These are phyloP conservation scores for Leptothorax acervorum DNA, from an alignment of 2,888 invertebrate species.

Conservation along the genomic window DNA sequence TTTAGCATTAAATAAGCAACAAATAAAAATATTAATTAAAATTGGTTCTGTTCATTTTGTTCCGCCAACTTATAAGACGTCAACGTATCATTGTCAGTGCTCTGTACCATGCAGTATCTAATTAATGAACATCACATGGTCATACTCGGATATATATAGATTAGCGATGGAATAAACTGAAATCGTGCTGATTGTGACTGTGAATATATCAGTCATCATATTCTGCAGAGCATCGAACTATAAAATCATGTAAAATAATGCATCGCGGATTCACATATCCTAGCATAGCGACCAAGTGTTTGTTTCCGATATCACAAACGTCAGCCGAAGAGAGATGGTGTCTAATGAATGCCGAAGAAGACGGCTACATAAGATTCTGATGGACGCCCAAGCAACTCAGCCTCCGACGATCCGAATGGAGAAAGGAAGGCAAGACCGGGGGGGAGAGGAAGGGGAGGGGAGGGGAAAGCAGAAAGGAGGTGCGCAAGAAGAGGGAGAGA, in stretches of 20 bases:
- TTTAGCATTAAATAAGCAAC: background rate
- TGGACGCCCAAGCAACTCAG: constrained; percentile 61
- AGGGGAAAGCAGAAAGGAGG: background rate
- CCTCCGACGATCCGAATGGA: constrained; percentile 55
- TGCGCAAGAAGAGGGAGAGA: constrained; percentile 72
- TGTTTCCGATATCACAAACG: constrained; percentile 55
- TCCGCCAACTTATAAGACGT: too few relatives aligned
- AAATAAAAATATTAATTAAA: too few relatives aligned
- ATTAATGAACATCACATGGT: background rate
- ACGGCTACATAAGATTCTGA: constrained; percentile 64
- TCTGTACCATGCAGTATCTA: background rate
- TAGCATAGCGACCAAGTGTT: constrained; percentile 58
- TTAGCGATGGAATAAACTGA: background rate
- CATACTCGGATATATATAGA: background rate
- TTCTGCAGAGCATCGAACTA: background rate
- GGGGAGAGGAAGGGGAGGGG: background rate
- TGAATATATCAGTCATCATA: background rate
- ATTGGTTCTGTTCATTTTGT: too few relatives aligned
- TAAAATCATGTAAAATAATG: background rate
- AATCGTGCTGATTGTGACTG: background rate
- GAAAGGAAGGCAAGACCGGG: background rate
- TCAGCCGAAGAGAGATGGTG: constrained; percentile 20
- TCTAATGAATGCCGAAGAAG: constrained; percentile 67
- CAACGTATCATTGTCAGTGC: background rate
- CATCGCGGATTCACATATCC: constrained; percentile 32